Percentiles rank a stretch among this genome's conserved stretches.
phyloP scores from a whole-genome alignment of 2,113 vertebrate species.

The Perca flavescens region DNA sequence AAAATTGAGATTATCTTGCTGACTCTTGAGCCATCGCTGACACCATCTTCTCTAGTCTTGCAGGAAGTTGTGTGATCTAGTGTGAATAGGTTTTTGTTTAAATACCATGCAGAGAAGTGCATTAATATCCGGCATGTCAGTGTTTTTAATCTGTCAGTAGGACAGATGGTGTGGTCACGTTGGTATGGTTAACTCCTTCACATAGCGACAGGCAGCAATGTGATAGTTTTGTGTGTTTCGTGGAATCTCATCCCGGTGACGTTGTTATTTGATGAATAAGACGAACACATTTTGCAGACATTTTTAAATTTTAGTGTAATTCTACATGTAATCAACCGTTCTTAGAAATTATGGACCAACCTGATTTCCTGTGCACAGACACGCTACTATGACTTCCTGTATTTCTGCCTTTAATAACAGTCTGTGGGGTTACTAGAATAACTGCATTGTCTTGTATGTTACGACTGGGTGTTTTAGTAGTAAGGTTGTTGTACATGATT shows the following conservation, averaged over 20 bases:
- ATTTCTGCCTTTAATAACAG: neutral
- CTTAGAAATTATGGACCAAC: neutral
- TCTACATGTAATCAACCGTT: neutral
- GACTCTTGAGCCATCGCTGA: neutral
- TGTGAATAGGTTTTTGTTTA: constrained; percentile 28
- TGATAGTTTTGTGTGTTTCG: neutral
- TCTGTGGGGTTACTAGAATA: neutral
- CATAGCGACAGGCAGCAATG: too few species aligned
- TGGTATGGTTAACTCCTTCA: neutral
- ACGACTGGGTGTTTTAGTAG: neutral
- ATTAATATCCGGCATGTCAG: constrained; percentile 2
- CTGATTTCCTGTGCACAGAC: neutral
- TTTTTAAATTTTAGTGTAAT: neutral
- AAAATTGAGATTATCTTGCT: constrained; percentile 24
- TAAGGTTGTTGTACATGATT: neutral
- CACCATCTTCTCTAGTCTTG: neutral
- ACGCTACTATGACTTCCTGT: constrained; percentile 2
- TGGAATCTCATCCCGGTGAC: neutral
- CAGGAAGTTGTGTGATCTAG: constrained; percentile 46
- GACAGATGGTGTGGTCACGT: neutral
- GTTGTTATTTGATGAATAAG: neutral
- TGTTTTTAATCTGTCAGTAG: constrained; percentile 23
- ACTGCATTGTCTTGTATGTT: neutral
- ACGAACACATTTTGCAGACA: neutral
- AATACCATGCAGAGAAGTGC: neutral